These are phyloP conservation scores for Hormaphis cornu DNA, from an alignment of 1,140 invertebrate genomes.

Conservation along the genomic window DNA sequence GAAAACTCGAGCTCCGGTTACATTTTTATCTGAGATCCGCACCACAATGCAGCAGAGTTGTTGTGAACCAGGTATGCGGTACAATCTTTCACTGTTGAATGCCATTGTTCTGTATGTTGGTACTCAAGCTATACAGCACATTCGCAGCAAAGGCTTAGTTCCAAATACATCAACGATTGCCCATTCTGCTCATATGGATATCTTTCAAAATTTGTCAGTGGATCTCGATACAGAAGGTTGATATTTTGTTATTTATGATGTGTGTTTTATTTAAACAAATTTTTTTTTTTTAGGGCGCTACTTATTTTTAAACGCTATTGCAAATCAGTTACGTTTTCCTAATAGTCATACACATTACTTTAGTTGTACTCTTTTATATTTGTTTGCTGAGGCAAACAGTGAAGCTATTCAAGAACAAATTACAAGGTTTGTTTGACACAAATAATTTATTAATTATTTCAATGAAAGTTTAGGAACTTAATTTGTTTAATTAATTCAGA, in stretches of 20 bases:
- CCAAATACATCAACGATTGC: conserved; percentile 94
- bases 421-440: conserved; percentile 43
- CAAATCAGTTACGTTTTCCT: conserved; percentile 95
- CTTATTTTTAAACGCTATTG: conserved; percentile 94
- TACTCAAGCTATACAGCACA: conserved; percentile 84
- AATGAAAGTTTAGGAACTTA: no score
- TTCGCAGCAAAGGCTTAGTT: conserved; percentile 73
- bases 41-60: conserved; percentile 69
- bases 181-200: conserved; percentile 97
- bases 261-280: neutral
- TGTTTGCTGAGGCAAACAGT: conserved; percentile 96
- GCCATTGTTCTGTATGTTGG: conserved; percentile 95
- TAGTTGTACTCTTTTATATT: conserved; percentile 88
- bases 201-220: conserved; percentile 97
- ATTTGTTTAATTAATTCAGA: conserved; percentile 44
- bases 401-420: conserved; percentile 91
- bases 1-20: conserved; percentile 87
- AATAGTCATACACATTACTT: conserved; percentile 99
- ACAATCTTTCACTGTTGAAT: conserved; percentile 95
- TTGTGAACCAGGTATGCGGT: conserved; percentile 78
- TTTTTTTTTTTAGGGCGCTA: conserved; percentile 48
- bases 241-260: neutral
- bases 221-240: conserved; percentile 91
- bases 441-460: conserved; percentile 49
- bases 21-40: conserved; percentile 84